Evolutionary conservation across 2,888 invertebrate genomes (phyloP).

Genomic region (Pachycephus smyrnensis): DNA sequence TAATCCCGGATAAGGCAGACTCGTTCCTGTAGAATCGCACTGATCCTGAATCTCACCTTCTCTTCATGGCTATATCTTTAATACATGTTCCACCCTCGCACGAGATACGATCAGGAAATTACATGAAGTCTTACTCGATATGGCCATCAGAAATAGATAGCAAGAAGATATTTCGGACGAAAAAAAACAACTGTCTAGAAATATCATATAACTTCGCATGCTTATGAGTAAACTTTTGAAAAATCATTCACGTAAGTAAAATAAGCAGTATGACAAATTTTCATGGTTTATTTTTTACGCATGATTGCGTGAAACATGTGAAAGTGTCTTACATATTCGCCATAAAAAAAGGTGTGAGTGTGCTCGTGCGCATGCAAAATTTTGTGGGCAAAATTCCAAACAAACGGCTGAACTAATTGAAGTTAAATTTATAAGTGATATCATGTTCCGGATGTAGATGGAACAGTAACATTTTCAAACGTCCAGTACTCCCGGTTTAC

Average conservation of each 20-base stretch:
- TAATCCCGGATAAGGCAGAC: conserved; percentile 16
- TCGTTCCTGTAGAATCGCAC: background rate
- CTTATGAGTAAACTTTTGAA: background rate
- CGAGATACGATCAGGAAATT: background rate
- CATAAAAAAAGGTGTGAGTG: background rate
- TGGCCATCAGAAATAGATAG: background rate
- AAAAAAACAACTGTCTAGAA: background rate
- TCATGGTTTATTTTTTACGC: background rate
- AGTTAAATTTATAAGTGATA: too few species aligned
- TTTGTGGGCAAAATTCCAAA: background rate
- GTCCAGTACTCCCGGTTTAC: too few species aligned
- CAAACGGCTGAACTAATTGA: too few species aligned
- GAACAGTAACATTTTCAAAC: too few species aligned
- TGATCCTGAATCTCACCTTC: conserved; percentile 2
- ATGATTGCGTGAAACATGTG: background rate
- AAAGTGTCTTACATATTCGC: background rate
- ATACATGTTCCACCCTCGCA: background rate
- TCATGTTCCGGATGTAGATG: too few species aligned
- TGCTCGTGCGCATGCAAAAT: background rate
- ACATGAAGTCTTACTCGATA: background rate
- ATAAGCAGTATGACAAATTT: background rate
- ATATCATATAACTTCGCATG: background rate
- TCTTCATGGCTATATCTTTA: background rate
- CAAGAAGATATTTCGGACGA: background rate
- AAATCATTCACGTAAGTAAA: background rate